Evolutionary conservation across 1,140 invertebrate species (phyloP), one percentile per base, ranked within the genome.

Genomic region (Pogonomyrmex californicus): DNA sequence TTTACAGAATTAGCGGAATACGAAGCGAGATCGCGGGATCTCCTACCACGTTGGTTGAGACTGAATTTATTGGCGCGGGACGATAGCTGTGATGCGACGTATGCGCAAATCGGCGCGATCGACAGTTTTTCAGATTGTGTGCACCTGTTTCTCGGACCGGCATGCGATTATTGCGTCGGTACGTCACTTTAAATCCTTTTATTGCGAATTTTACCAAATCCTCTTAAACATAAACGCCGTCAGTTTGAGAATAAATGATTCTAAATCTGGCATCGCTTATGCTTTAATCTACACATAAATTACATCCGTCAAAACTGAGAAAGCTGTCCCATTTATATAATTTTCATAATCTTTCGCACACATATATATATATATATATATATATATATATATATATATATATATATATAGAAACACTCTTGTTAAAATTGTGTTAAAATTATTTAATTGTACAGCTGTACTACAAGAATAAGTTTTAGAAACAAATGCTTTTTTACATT

Each of bases 161-260:
- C 96, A 0, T 98, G 97, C 90, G 97, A 98, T 91, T 98, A 97
- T 93, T 96, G 97, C 38, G 93, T 97, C 54, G 97, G 97, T 98
- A 95, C 96, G 96, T 82, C 23, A 14, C 1, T 0, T 41, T 49
- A 33, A 54, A 58, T 17, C 1, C 6, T 36, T 44, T 54, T 54
- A 30, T 30, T 23, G 23, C 0, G 12, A 41, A 54, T 79, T 79
- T 36, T 36, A 38, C 0, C n/a, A 12, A 30, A 36, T 7, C 1
- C 9, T 4, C 4, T 51, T 2, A 70, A 56, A 81, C n/a, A 38
- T n/a, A 44, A 58, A 58, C 58, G 12, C 14, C 17, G 41, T 23
- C 4, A 2, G 4, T 17, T 14, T 44, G 9, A 12, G 33, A 47
- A 76, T 9, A 60, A 60, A 44, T 10, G 4, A 77, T 23, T 47